Evolutionary conservation across 1,140 invertebrate species (phyloP).

Genomic region (Achatina immaculata): DNA sequence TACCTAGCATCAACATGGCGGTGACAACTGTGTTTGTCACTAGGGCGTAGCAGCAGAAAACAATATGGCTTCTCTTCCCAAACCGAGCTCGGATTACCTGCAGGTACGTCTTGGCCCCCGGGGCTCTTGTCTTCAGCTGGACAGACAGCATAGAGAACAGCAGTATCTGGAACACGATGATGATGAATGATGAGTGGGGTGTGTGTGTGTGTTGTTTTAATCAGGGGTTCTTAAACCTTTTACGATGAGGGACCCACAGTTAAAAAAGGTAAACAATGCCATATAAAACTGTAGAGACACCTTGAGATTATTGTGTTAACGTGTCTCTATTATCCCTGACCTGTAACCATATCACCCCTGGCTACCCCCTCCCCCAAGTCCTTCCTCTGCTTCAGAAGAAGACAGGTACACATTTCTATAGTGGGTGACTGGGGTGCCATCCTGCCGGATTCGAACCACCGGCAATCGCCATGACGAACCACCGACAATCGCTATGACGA

Average conservation of each 20-base stretch:
- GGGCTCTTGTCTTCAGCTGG: constrained; percentile 67
- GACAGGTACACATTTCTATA: background rate
- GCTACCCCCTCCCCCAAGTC: no score
- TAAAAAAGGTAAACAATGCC: no score
- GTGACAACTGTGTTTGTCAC: constrained; percentile 71
- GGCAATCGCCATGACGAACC: no score
- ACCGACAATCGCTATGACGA: no score
- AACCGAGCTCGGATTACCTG: constrained; percentile 70
- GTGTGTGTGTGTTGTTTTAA: background rate
- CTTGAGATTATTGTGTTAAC: no score
- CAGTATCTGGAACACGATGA: constrained; percentile 59
- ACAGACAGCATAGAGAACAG: constrained; percentile 70
- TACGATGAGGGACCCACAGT: no score
- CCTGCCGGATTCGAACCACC: no score
- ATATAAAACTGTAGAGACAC: no score
- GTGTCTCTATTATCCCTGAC: no score
- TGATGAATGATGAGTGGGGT: background rate
- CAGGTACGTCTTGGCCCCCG: constrained; percentile 70
- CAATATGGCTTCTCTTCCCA: constrained; percentile 66
- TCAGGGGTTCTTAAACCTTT: no score
- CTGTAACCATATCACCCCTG: background rate
- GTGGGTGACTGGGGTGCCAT: no score
- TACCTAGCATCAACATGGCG: constrained; percentile 69
- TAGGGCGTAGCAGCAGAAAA: constrained; percentile 68
- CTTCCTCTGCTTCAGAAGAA: background rate